Evolutionary conservation across 2,797 vertebrate species (phyloP), one percentile per base, ranked within the genome.

Genomic region (Pitangus sulphuratus): DNA sequence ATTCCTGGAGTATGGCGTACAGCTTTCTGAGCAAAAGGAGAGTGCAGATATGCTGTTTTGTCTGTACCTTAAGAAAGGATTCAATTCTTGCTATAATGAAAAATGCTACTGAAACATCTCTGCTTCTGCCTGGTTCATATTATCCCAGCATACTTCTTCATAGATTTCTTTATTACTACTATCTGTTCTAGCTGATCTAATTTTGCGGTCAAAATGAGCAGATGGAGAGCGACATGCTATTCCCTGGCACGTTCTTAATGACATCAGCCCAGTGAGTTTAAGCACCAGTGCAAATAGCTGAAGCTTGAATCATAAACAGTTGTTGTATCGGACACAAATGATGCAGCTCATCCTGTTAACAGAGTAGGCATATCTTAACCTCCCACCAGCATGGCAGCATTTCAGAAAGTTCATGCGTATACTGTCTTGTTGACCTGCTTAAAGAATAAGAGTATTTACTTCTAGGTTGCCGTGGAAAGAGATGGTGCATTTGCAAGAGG

Each of bases 141-240:
- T 75, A 65, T 85, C n/a, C 31, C n/a, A 33, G 8, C 2, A 4
- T 7, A 15, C 11, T 78, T 78, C 37, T 26, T 78, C 71, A 66
- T 54, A 54, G 42, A 30, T 44, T 86, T 71, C 39, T 74, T 93
- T 75, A 69, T 88, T 87, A 8, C 45, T 54, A 1, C 47, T 68
- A 15, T n/a, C 64, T 85, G 45, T 6, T 92, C 75, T 45, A 89
- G 48, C 33, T 66, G n/a, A 87, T 90, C n/a, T 78, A 40, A 83
- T 87, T 71, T 42, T 69, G 84, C 78, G 87, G 42, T 93, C 35
- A 65, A 50, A 92, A 75, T 50, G 51, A 90, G 56, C 93, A 93
- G 87, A 89, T 78, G 72, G 82, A 84, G 53, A 61, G 84, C 68
- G 76, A 57, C 1, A 1, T 44, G 42, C 13, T 84, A 31, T 91